phyloP scores from a whole-genome alignment of 2,888 invertebrate species.

The Aphrophora alni region DNA sequence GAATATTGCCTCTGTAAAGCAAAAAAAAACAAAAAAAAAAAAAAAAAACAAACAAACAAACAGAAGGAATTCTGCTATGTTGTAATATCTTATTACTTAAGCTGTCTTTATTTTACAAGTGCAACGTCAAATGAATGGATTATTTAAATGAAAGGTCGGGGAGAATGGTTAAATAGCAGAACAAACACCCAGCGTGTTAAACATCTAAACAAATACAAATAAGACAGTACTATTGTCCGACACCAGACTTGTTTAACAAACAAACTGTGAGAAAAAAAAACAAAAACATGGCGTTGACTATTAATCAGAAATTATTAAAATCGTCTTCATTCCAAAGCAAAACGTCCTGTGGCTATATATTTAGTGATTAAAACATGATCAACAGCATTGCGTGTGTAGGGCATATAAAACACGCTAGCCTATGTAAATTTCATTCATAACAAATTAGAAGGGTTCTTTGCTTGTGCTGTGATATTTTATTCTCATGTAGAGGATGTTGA shows the following conservation, averaged over 20 bases:
- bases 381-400: background rate
- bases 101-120: background rate
- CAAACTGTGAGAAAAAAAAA: background rate
- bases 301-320: constrained; percentile 3
- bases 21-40: too few species aligned
- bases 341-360: background rate
- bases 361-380: background rate
- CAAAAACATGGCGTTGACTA: background rate
- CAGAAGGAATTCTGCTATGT: too few species aligned
- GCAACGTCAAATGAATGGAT: background rate
- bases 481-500: too few species aligned
- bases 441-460: background rate
- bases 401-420: background rate
- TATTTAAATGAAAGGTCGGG: background rate
- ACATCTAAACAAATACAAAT: background rate
- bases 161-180: background rate
- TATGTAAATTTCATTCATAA: constrained; percentile 1
- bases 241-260: background rate
- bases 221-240: background rate
- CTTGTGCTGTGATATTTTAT: background rate
- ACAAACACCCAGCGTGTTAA: background rate
- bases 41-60: too few species aligned
- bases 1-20: too few species aligned
- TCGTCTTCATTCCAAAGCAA: background rate
- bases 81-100: background rate